Evolutionary conservation across 1,140 invertebrate genomes (phyloP).

Genomic region (Brachionus asplanchnoidis): DNA sequence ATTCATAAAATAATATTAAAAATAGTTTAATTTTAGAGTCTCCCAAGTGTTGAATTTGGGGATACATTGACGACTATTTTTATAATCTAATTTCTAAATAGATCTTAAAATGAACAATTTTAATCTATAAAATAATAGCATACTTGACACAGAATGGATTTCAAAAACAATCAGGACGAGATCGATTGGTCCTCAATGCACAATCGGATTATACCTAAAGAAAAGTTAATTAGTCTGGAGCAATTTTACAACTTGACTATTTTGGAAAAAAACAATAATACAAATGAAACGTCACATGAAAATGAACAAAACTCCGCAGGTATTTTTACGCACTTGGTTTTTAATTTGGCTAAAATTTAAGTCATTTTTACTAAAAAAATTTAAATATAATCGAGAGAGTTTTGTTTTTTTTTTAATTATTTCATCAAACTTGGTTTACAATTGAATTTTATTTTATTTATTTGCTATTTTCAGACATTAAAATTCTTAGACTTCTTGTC

Average conservation of each 20-base stretch:
- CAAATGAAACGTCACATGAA: not conserved
- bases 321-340: not conserved
- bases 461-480: not conserved
- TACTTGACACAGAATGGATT: not conserved
- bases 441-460: not conserved
- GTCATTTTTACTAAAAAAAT: no score
- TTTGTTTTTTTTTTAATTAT: not conserved
- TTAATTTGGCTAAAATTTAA: not conserved
- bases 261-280: not conserved
- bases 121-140: not conserved
- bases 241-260: conserved; percentile 25
- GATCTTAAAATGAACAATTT: not conserved
- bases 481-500: not conserved
- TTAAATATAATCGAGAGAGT: not conserved
- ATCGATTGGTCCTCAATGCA: conserved; percentile 32
- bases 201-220: conserved; percentile 1
- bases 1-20: not conserved
- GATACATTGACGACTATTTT: not conserved
- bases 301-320: not conserved
- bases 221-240: conserved; percentile 20
- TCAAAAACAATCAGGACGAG: not conserved
- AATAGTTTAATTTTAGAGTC: not conserved
- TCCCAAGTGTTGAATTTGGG: not conserved
- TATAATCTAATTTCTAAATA: not conserved
- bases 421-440: not conserved